Conservation (phyloP, 1,140 invertebrate species). For the Bombus vancouverensis region DNA sequence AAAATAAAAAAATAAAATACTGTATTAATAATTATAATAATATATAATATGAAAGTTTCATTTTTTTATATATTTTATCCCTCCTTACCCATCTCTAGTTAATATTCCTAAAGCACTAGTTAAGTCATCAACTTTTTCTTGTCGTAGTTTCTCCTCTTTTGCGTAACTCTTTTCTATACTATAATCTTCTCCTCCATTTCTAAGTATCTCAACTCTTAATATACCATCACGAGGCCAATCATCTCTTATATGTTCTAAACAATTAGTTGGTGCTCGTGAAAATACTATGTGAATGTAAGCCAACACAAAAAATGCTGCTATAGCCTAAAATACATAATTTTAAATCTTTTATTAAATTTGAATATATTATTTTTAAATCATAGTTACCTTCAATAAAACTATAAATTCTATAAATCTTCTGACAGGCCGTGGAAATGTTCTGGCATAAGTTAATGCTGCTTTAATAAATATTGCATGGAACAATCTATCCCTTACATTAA, state of each 20-base stretch:
- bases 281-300: slow-evolving; percentile 98
- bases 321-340: slow-evolving; percentile 84
- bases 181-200: slow-evolving; percentile 87
- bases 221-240: slow-evolving; percentile 98
- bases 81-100: slow-evolving; percentile 86
- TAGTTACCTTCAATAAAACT: slow-evolving; percentile 91
- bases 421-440: slow-evolving; percentile 92
- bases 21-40: background rate
- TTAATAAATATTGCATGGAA: slow-evolving; percentile 98
- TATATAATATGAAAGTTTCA: slow-evolving; percentile 3
- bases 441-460: slow-evolving; percentile 94
- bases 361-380: background rate
- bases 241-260: slow-evolving; percentile 93
- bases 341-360: background rate
- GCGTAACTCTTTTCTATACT: slow-evolving; percentile 92
- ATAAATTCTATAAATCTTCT: slow-evolving; percentile 95
- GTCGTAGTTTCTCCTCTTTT: slow-evolving; percentile 88
- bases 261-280: slow-evolving; percentile 95
- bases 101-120: slow-evolving; percentile 86
- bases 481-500: slow-evolving; percentile 94
- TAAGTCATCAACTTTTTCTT: slow-evolving; percentile 87
- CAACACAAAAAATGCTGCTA: slow-evolving; percentile 94
- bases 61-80: background rate
- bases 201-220: slow-evolving; percentile 95
- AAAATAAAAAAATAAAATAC: background rate